Conservation (phyloP, 2,113 vertebrate genomes). For the Callospermophilus lateralis region DNA sequence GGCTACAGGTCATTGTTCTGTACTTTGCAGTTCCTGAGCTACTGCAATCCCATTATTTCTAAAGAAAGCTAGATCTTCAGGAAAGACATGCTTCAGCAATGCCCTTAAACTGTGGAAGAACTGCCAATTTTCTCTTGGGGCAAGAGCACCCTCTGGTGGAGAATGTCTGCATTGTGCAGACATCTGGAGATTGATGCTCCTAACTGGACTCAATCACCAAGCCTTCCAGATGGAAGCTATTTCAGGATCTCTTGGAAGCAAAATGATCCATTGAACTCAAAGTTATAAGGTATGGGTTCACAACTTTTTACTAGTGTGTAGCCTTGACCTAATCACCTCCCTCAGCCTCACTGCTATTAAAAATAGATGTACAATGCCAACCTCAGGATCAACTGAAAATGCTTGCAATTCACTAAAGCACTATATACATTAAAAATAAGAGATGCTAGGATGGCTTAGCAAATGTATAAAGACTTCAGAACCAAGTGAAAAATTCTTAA, state of each 20-base stretch:
- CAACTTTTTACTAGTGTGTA: neutral
- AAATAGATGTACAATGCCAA: neutral
- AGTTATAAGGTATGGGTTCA: slow-evolving; percentile 4
- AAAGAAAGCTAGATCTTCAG: neutral
- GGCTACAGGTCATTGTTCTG: neutral
- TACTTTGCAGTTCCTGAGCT: neutral
- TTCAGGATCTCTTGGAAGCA: slow-evolving; percentile 23
- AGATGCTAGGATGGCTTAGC: neutral
- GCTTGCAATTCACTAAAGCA: neutral
- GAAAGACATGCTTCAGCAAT: neutral
- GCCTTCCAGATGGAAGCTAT: slow-evolving; percentile 24
- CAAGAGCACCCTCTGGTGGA: slow-evolving; percentile 88
- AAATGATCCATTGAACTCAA: neutral
- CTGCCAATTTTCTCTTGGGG: slow-evolving; percentile 77
- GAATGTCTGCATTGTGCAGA: slow-evolving; percentile 60
- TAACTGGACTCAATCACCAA: neutral
- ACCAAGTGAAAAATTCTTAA: neutral
- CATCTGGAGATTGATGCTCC: neutral
- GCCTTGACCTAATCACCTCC: neutral
- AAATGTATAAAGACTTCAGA: neutral
- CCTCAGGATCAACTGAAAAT: neutral
- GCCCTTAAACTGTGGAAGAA: neutral
- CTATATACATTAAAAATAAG: neutral
- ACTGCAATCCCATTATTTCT: neutral
- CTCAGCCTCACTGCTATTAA: neutral